These are phyloP conservation scores for Ophion costatus DNA, from an alignment of 2,888 invertebrate genomes.

Conservation along the genomic window DNA sequence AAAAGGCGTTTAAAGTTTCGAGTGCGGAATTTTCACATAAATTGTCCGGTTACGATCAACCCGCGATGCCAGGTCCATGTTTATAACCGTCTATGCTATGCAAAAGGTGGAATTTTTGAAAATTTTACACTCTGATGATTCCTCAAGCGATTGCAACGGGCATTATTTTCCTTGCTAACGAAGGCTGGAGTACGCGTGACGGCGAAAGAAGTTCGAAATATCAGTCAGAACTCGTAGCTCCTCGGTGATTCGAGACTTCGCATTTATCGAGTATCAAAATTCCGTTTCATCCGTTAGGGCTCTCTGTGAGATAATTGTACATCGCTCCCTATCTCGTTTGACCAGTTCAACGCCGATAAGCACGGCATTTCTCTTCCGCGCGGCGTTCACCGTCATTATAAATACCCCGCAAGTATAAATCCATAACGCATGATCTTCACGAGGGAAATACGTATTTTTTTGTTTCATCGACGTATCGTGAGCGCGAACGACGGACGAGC, in stretches of 20 bases:
- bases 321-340: conserved; percentile 65
- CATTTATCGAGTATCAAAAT: conserved; percentile 47
- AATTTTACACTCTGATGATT: too few species aligned
- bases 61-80: too few species aligned
- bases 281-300: conserved; percentile 25
- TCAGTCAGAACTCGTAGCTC: not conserved
- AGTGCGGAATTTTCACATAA: too few species aligned
- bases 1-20: too few species aligned
- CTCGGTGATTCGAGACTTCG: conserved; percentile 10
- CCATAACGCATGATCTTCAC: not conserved
- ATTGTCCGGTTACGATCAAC: too few species aligned
- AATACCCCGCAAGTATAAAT: conserved; percentile 16
- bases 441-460: not conserved
- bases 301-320: conserved; percentile 47
- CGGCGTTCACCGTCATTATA: conserved; percentile 25
- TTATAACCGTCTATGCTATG: too few species aligned
- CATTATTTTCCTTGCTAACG: conserved; percentile 23
- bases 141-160: conserved; percentile 13
- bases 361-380: conserved; percentile 51
- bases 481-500: not conserved
- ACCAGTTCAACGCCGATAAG: conserved; percentile 70
- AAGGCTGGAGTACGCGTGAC: not conserved
- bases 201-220: conserved; percentile 17
- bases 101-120: too few species aligned
- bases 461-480: not conserved